A percentile compares a stretch with the other conserved stretches of the same genome.
Evolutionary conservation across 2,888 invertebrate species (phyloP).

Genomic region (Morinoia aosen): DNA sequence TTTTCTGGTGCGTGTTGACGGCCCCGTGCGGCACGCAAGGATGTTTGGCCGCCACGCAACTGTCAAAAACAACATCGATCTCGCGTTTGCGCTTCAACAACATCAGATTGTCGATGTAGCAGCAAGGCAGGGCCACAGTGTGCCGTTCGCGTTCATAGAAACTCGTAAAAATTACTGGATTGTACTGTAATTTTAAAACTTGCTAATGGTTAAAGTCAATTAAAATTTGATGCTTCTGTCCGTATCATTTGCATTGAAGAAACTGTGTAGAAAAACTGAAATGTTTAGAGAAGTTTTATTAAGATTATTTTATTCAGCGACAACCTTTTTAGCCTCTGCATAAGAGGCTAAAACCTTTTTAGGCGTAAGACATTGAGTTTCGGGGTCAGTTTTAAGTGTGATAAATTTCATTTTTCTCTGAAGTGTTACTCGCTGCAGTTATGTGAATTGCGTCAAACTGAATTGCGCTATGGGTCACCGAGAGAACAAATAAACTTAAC

Average conservation of each 20-base stretch:
- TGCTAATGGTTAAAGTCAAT: too few species aligned
- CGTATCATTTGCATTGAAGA: not conserved
- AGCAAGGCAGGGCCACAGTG: not conserved
- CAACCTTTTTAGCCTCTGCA: not conserved
- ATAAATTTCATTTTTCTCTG: too few species aligned
- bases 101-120: not conserved
- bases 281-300: not conserved
- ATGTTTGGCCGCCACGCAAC: not conserved
- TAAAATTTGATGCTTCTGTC: too few species aligned
- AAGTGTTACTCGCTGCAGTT: too few species aligned
- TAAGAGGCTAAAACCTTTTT: too few species aligned
- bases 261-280: not conserved
- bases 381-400: too few species aligned
- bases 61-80: conserved; percentile 49
- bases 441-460: too few species aligned
- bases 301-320: not conserved
- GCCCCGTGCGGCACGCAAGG: not conserved
- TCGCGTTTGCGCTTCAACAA: not conserved
- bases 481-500: too few species aligned
- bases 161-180: not conserved
- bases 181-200: not conserved
- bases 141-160: not conserved
- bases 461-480: too few species aligned
- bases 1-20: conserved; percentile 14
- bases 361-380: not conserved